Evolutionary conservation across 2,113 vertebrate species (phyloP).

Genomic region (Cyanocitta stelleri): DNA sequence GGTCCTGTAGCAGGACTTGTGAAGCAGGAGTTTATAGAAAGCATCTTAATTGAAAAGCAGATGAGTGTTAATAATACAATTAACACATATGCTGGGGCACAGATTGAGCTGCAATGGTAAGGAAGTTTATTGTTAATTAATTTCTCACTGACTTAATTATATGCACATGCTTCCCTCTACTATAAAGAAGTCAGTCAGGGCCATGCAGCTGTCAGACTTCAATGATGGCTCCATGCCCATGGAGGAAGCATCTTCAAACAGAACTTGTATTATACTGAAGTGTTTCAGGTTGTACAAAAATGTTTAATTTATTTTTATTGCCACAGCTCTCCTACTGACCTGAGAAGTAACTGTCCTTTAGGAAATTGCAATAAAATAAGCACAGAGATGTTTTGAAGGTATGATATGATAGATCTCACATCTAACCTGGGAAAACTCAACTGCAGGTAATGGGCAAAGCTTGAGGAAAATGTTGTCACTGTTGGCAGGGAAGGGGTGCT

Average conservation of each 20-base stretch:
- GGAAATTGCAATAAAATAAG: constrained; percentile 6
- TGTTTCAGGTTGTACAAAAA: background rate
- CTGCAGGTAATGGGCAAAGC: background rate
- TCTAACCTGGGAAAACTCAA: background rate
- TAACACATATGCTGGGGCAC: background rate
- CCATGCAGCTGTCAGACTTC: background rate
- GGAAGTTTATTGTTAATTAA: background rate
- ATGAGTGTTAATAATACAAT: background rate
- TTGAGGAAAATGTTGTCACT: background rate
- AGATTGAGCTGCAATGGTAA: background rate
- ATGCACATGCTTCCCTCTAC: background rate
- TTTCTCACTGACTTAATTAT: background rate
- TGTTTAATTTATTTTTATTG: constrained; percentile 42
- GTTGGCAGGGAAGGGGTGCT: background rate
- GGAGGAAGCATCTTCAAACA: background rate
- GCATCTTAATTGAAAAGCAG: background rate
- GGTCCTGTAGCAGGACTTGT: background rate
- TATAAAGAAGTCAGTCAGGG: background rate
- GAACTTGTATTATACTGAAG: background rate
- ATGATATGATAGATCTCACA: background rate
- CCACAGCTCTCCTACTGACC: background rate
- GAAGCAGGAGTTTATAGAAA: constrained; percentile 1
- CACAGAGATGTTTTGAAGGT: background rate
- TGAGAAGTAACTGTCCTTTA: background rate
- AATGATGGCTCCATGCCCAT: background rate